phyloP scores from a whole-genome alignment of 2,113 vertebrate species.

The Sarotherodon lohbergeri region DNA sequence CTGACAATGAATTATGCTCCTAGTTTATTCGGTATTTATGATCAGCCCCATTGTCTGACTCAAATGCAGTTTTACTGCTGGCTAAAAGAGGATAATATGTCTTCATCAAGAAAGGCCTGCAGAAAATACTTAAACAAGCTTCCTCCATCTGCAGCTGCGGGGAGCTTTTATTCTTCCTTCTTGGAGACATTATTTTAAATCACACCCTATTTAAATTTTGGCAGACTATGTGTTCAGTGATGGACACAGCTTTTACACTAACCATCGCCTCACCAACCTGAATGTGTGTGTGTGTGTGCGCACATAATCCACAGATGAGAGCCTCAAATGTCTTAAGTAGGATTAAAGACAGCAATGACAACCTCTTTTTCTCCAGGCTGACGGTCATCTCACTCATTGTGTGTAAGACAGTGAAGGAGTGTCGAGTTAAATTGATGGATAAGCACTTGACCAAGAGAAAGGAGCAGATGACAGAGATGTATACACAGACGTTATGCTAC shows the following conservation, averaged over 20 bases:
- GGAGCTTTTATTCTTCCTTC: neutral
- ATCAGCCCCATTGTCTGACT: conserved; percentile 36
- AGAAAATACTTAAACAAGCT: conserved; percentile 30
- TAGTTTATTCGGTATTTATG: conserved; percentile 21
- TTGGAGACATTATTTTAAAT: conserved; percentile 36
- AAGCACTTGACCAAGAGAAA: conserved; percentile 68
- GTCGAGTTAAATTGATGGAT: conserved; percentile 70
- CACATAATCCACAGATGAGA: conserved; percentile 29
- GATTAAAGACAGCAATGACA: neutral
- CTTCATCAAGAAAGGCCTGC: conserved; percentile 35
- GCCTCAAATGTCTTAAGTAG: conserved; percentile 62
- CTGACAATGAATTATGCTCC: conserved; percentile 40
- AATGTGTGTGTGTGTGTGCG: neutral
- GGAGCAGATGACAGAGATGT: conserved; percentile 50
- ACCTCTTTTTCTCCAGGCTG: conserved; percentile 8
- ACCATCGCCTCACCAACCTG: conserved; percentile 22
- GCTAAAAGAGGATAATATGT: conserved; percentile 19
- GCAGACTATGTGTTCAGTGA: conserved; percentile 58
- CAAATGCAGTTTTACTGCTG: conserved; percentile 19
- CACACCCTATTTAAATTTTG: conserved; percentile 50
- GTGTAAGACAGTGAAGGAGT: conserved; percentile 61
- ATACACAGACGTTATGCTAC: conserved; percentile 46
- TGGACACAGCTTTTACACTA: conserved; percentile 22
- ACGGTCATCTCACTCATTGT: conserved; percentile 24
- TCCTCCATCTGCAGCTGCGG: neutral